phyloP scores from a whole-genome alignment of 2,113 vertebrate genomes.

The Lonchura striata region DNA sequence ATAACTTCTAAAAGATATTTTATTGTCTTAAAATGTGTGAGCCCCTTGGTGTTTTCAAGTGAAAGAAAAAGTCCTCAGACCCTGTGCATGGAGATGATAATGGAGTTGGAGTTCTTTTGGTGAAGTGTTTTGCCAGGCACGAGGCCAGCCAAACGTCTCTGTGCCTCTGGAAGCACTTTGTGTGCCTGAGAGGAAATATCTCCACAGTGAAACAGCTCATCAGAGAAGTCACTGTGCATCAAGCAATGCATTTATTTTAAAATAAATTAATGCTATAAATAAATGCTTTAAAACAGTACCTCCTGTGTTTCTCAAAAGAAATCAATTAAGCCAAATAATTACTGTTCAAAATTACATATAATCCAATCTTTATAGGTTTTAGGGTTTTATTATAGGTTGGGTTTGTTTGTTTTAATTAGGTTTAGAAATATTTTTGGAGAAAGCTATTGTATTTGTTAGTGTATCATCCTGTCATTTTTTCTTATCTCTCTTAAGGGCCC shows the following conservation, averaged over 20 bases:
- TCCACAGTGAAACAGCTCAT: neutral
- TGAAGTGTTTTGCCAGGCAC: neutral
- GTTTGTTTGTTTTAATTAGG: neutral
- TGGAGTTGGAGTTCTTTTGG: neutral
- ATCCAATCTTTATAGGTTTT: neutral
- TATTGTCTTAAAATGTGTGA: neutral
- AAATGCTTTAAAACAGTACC: neutral
- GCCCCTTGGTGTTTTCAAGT: neutral
- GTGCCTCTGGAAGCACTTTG: neutral
- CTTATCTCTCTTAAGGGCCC: neutral
- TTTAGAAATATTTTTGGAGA: neutral
- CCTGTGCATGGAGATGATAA: neutral
- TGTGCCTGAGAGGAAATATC: neutral
- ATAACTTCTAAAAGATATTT: neutral
- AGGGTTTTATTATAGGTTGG: neutral
- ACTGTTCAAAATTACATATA: neutral
- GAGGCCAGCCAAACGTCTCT: neutral
- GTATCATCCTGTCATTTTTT: neutral
- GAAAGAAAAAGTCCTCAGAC: neutral
- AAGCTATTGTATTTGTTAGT: neutral
- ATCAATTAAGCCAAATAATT: neutral
- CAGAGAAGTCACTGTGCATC: neutral
- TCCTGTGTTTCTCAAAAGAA: neutral
- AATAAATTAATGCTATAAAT: neutral
- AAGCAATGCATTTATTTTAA: neutral